Percentiles rank a stretch among this genome's conserved stretches.
Conservation (phyloP, 2,113 vertebrate species). For the Sphaerodactylus townsendi region DNA sequence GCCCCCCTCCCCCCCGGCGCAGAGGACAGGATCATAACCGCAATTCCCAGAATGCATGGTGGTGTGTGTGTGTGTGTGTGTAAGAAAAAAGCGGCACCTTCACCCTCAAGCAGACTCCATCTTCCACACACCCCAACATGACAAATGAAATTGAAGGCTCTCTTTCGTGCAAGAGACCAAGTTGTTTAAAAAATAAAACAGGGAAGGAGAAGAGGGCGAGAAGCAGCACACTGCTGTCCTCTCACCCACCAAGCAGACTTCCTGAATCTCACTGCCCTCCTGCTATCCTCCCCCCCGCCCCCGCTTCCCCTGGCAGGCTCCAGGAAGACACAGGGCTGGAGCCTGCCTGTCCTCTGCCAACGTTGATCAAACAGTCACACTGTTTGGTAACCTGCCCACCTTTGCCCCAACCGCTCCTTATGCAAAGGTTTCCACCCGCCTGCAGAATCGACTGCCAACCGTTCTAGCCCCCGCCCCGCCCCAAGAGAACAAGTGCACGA, state of each 20-base stretch:
- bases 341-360: background rate
- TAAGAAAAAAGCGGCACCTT: background rate
- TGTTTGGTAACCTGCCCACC: background rate
- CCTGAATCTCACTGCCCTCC: rapidly evolving
- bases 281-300: background rate
- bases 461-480: too few species aligned
- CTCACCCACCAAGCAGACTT: background rate
- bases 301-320: background rate
- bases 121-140: background rate
- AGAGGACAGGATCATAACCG: background rate
- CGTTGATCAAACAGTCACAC: background rate
- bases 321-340: background rate
- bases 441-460: background rate
- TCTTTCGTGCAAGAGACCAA: background rate
- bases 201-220: background rate
- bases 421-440: background rate
- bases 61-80: too few species aligned
- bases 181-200: background rate
- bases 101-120: background rate
- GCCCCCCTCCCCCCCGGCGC: background rate
- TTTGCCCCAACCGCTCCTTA: background rate
- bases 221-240: rapidly evolving
- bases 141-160: background rate
- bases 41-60: background rate
- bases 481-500: background rate